Evolutionary conservation across 2,113 vertebrate genomes (phyloP), one percentile per base, ranked within the genome.

Genomic region (Neolamprologus caudopunctatus): DNA sequence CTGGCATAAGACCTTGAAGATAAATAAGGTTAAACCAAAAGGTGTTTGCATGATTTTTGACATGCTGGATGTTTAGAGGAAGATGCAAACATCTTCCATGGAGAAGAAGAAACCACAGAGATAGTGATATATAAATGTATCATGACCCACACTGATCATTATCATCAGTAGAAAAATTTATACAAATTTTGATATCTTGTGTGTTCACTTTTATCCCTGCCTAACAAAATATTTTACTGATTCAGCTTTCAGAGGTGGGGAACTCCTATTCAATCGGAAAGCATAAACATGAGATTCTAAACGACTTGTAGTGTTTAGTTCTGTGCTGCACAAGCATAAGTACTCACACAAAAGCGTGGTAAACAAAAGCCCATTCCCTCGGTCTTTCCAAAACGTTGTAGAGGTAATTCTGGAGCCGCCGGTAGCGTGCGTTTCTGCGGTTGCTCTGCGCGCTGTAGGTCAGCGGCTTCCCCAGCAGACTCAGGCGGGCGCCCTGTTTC

Each of bases 281-380:
- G 6, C 13, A 26, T 19, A 16, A 9, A 53, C 9, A 28, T 13
- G 26, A 53, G 9, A 5, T 24, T 66, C 26, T 3, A 42, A 61
- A 81, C 78, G 63, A 9, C 16, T 51, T 88, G 12, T 13, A n/a
- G 8, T 57, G 17, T 57, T 7, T 10, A 19, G 2, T 19, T 58
- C 12, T 68, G 14, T 35, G 16, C 54, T 55, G 3, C 12, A 16
- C 13, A 79, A 80, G 21, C 88, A 8, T 6, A 19, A 80, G 58
- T 96, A 99, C 98, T 99, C 95, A 99, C 98, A 99, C 98, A 91
- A 99, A 99, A 5, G 97, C 98, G 94, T 99, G 98, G 96, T 99
- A 99, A 94, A 98, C 85, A 94, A 99, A 99, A 71, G 98, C 98
- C 98, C 98, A 99, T 81, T 97, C 97, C 68, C 98, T 93, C 47